Evolutionary conservation across 2,888 invertebrate species (phyloP), one percentile per base, ranked within the genome.

Genomic region (Callimorpha dominula): DNA sequence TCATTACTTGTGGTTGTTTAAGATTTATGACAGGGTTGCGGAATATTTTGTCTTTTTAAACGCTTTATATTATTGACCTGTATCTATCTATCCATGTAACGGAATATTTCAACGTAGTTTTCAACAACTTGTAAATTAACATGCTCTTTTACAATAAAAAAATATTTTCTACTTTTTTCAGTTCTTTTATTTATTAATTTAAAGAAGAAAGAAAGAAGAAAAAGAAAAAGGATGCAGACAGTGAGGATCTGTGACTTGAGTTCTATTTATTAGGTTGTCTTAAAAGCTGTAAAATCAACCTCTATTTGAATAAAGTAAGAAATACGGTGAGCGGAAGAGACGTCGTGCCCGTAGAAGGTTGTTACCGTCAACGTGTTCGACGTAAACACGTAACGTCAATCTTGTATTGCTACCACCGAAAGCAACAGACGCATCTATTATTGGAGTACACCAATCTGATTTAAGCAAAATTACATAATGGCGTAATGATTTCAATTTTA

Each of bases 321-420:
- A 80, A 78, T 81, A 79, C 72, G 78, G 75, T 73, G 75, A 73
- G 68, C 79, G 82, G 83, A 81, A 80, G 83, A 81, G 80, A 80
- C 79, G 81, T 85, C 78, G 75, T 40, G 31, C 43, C 57, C 20
- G 64, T 43, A 70, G 77, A 65, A 78, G 73, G 81, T 74, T 82
- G 82, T 65, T 54, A 54, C 54, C 52, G 40, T 64, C 60, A 65
- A 66, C 31, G 42, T 4, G 20, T 12, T 52, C 78, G 85, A 75
- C 79, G 79, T 74, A 78, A 81, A 82, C 84, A 82, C 78, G 85
- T 78, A 70, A 83, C 75, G 87, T 84, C 85, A 85, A 86, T 85
- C 81, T 81, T 81, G 76, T 80, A 83, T 85, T 86, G 83, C 85
- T 80, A 79, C 73, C 74, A 50, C 65, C 68, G 75, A 68, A 74